These are phyloP conservation scores for cattle (Bos taurus) DNA, from an alignment of 2,113 vertebrate genomes.

Conservation along the genomic window ARS-UCD2.0 NC_037334.1:71065001-71065500, in stretches of 20 bases:
- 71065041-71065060: background rate
- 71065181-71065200: background rate
- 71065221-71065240: background rate
- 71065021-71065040: background rate
- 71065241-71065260: background rate
- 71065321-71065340: background rate
- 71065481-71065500: background rate
- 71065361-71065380: background rate
- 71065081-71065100: background rate
- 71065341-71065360: background rate
- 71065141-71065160: background rate
- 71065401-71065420: background rate
- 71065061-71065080: background rate
- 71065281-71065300: background rate
- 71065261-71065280: background rate
- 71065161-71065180: background rate
- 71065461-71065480: background rate
- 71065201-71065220: background rate
- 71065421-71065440: background rate
- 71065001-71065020: background rate
- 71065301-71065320: background rate
- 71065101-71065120: background rate
- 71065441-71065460: background rate
- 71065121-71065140: background rate
- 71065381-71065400: background rate